Evolutionary conservation across 2,113 vertebrate species (phyloP).

Genomic region (Platysternon megacephalum): DNA sequence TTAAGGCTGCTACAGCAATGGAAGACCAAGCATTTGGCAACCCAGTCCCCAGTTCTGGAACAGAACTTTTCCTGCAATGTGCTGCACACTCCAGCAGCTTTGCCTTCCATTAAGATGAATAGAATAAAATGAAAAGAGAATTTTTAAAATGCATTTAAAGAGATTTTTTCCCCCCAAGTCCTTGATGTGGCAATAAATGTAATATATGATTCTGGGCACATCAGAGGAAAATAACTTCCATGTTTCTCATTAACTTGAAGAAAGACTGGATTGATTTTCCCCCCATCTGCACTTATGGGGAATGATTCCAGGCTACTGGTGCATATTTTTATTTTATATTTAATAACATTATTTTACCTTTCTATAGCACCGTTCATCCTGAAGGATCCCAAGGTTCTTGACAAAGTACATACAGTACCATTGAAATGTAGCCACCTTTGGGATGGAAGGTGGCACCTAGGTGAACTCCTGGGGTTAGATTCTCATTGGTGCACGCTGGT

Average conservation of each 20-base stretch:
- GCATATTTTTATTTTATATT: conserved; percentile 3
- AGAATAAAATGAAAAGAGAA: conserved; percentile 23
- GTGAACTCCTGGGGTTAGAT: background rate
- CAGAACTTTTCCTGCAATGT: background rate
- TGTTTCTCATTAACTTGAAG: background rate
- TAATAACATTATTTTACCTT: conserved; percentile 23
- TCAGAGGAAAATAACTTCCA: background rate
- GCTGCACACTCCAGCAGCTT: background rate
- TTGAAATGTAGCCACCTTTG: background rate
- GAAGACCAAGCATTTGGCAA: background rate
- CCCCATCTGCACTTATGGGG: background rate
- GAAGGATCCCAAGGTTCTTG: background rate
- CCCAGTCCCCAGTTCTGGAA: rapidly evolving
- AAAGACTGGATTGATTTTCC: background rate
- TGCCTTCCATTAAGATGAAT: background rate
- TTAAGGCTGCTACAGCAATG: background rate
- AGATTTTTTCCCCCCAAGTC: background rate
- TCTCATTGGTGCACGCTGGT: background rate
- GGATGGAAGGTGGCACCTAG: background rate
- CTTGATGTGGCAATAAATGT: background rate
- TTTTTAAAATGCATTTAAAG: background rate
- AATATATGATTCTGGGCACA: background rate
- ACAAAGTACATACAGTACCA: background rate
- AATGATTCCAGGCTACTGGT: background rate
- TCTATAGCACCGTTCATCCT: background rate